phyloP scores from a whole-genome alignment of 2,113 vertebrate genomes.

The Aptenodytes forsteri region DNA sequence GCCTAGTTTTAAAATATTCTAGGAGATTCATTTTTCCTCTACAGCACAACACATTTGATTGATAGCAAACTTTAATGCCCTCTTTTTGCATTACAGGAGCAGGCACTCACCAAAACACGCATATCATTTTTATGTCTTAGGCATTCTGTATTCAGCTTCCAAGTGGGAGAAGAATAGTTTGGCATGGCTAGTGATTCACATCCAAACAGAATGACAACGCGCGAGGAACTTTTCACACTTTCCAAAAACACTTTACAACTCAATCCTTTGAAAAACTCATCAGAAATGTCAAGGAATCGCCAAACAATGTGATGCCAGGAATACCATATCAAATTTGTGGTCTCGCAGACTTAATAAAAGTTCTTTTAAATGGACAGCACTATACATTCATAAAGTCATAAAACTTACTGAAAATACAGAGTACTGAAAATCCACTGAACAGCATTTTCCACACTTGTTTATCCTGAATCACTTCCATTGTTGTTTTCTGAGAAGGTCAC shows the following conservation, averaged over 20 bases:
- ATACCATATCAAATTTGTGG: neutral
- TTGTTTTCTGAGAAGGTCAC: slow-evolving; percentile 17
- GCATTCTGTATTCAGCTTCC: neutral
- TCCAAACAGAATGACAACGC: neutral
- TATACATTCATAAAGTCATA: neutral
- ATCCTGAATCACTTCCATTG: slow-evolving; percentile 30
- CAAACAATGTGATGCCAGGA: neutral
- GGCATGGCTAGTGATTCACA: neutral
- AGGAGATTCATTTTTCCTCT: neutral
- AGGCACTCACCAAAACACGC: rapidly evolving
- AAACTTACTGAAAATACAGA: slow-evolving; percentile 14
- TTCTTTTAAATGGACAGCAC: neutral
- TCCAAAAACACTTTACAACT: neutral
- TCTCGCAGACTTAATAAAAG: neutral
- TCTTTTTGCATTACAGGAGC: neutral
- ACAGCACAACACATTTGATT: neutral
- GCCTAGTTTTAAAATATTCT: neutral
- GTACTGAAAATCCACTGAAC: neutral
- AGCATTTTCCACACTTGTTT: slow-evolving; percentile 50
- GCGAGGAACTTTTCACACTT: neutral
- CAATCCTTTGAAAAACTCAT: neutral
- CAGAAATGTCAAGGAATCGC: neutral
- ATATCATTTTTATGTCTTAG: neutral
- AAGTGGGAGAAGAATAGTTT: neutral
- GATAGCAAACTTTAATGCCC: neutral